phyloP scores from a whole-genome alignment of 2,888 invertebrate genomes.

The Dysmachus trigonus region DNA sequence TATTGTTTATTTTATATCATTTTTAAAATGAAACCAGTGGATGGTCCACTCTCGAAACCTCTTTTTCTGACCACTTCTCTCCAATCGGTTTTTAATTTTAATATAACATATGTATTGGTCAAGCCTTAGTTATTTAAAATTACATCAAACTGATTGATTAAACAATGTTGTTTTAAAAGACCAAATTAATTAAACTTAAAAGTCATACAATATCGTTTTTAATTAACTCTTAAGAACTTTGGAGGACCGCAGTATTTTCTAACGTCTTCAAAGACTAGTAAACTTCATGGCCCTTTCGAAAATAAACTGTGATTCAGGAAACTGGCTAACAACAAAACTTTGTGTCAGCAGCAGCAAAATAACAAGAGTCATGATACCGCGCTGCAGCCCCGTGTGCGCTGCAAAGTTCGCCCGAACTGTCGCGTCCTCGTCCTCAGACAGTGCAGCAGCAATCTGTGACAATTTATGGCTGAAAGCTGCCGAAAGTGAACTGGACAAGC shows the following conservation, averaged over 20 bases:
- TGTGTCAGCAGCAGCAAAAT: background rate
- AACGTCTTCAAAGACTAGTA: background rate
- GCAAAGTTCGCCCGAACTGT: background rate
- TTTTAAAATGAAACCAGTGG: too few relatives aligned
- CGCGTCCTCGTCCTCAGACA: background rate
- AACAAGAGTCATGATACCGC: background rate
- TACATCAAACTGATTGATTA: too few relatives aligned
- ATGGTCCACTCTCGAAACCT: too few relatives aligned
- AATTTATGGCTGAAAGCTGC: conserved; percentile 10
- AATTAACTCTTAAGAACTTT: background rate
- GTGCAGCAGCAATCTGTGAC: conserved; percentile 15
- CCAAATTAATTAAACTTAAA: too few relatives aligned
- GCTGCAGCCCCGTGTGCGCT: background rate
- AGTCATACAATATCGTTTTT: background rate
- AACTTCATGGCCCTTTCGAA: background rate
- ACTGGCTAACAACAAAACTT: background rate
- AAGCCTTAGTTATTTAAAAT: background rate
- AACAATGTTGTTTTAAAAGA: background rate
- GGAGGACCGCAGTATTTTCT: background rate
- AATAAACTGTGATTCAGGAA: background rate
- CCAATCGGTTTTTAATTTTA: too few relatives aligned
- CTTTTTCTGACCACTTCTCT: too few relatives aligned
- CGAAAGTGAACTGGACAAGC: background rate
- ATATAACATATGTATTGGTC: too few relatives aligned
- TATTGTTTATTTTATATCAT: too few relatives aligned